Base-by-base conservation (phyloP, 2,797 vertebrate species). In the Adelosebastes latens region DNA sequence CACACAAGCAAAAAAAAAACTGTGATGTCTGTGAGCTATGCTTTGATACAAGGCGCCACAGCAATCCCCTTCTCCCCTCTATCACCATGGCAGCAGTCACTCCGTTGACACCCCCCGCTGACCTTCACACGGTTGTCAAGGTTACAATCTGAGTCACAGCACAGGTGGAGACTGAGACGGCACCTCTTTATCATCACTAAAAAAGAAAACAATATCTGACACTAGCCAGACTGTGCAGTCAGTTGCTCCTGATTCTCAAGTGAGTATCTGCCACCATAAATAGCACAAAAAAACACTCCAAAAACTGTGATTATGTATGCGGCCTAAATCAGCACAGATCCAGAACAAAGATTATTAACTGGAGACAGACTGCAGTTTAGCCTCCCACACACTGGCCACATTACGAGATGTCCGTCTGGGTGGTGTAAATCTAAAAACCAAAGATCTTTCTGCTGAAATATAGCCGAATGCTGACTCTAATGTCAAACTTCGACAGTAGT, bases 81-180 rank as follows among this genome's bases (percentile, higher is more conserved):
- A 77, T 93, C 85, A 74, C 91, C 88, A 92, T 91, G 86, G 90
- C 79, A 89, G 88, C 91, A 91, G 81, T 89, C 87, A 71, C 36
- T 73, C 60, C 29, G 36, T 79, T 72, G 71, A 78, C 74, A 73
- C 53, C 74, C 83, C 79, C 77, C 2, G 31, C 85, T 91, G 85
- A 92, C 92, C 93, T 93, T 86, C 92, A 89, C 77, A 81, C 1
- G 46, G 91, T 87, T 88, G 86, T 89, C 90, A 93, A 91, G 94
- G 94, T 93, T 91, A 89, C 89, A 87, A 79, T 86, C 80, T 83
- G 88, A 90, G 79, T 88, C 92, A 86, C 42, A 63, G 81, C 77
- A 82, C 84, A 91, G 83, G 72, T 88, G 84, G 82, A 85, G 68
- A 63, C 16, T 0, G 66, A 85, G 56, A 55, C 49, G n/a, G 39